phyloP scores from a whole-genome alignment of 2,888 invertebrate genomes.

The Plutella xylostella region DNA sequence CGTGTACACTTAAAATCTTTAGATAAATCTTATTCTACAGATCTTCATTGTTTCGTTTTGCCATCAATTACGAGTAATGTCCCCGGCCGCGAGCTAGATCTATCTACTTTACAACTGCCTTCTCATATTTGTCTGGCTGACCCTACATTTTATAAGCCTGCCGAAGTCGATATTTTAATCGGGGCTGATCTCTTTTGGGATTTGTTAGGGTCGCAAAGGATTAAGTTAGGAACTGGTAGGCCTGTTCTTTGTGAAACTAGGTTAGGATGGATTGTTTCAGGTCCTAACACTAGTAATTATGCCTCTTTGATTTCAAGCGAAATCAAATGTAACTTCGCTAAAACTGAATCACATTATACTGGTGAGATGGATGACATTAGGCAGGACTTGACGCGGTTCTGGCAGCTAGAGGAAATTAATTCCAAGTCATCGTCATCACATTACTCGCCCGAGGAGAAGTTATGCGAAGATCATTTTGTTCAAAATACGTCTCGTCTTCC shows the following conservation, averaged over 20 bases:
- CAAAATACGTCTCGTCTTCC: constrained; percentile 19
- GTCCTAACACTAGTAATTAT: not conserved
- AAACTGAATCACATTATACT: not conserved
- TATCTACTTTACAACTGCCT: not conserved
- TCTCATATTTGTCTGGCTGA: not conserved
- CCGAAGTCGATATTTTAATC: not conserved
- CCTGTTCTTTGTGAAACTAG: not conserved
- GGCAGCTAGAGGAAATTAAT: not conserved
- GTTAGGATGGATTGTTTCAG: not conserved
- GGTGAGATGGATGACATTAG: too few relatives aligned
- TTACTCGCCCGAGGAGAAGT: not conserved
- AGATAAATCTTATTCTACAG: not conserved
- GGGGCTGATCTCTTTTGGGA: not conserved
- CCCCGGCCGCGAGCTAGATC: not conserved
- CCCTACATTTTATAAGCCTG: not conserved
- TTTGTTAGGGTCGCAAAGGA: not conserved
- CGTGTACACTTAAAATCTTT: too few relatives aligned
- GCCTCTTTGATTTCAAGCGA: too few relatives aligned
- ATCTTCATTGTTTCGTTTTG: not conserved
- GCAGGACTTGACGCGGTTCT: too few relatives aligned
- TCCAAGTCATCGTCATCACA: not conserved
- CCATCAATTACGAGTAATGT: not conserved
- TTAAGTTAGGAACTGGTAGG: not conserved
- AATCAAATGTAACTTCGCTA: not conserved
- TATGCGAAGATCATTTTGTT: constrained; percentile 21